Evolutionary conservation across 1,140 invertebrate genomes (phyloP).

Genomic region (Aethina tumida): DNA sequence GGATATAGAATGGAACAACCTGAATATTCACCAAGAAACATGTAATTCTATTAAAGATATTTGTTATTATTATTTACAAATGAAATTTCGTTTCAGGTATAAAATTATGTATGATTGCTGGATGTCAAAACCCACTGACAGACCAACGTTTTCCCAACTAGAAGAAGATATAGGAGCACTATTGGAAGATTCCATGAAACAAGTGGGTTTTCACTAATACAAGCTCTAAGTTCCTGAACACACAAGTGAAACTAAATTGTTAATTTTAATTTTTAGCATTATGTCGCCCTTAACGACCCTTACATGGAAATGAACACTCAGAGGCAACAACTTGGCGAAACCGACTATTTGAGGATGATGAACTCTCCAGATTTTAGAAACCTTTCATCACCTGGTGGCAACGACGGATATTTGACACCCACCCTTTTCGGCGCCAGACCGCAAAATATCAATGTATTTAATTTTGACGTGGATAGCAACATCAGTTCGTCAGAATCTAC

Average conservation of each 20-base stretch:
- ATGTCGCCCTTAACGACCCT: constrained; percentile 72
- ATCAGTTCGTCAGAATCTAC: not conserved
- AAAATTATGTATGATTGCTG: constrained; percentile 81
- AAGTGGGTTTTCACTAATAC: too few species aligned
- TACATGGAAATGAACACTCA: constrained; percentile 62
- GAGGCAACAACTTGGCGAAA: constrained; percentile 38
- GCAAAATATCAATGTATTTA: constrained; percentile 7
- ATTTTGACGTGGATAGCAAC: constrained; percentile 5
- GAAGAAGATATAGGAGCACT: constrained; percentile 64
- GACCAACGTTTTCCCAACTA: constrained; percentile 71
- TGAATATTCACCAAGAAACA: constrained; percentile 59
- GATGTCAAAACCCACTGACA: constrained; percentile 60
- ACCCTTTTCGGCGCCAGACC: constrained; percentile 38
- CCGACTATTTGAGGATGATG: constrained; percentile 69
- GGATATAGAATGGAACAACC: constrained; percentile 85
- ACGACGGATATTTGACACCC: constrained; percentile 43
- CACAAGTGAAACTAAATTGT: not conserved
- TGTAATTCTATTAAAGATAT: constrained; percentile 47
- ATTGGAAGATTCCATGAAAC: constrained; percentile 70
- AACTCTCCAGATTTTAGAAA: constrained; percentile 57
- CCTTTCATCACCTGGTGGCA: constrained; percentile 45
- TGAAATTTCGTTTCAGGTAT: constrained; percentile 46
- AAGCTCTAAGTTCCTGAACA: not conserved
- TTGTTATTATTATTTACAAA: too few species aligned
- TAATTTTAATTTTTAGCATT: constrained; percentile 52